Conservation (phyloP, 2,888 invertebrate species). For the Prostheceraeus crozeri region DNA sequence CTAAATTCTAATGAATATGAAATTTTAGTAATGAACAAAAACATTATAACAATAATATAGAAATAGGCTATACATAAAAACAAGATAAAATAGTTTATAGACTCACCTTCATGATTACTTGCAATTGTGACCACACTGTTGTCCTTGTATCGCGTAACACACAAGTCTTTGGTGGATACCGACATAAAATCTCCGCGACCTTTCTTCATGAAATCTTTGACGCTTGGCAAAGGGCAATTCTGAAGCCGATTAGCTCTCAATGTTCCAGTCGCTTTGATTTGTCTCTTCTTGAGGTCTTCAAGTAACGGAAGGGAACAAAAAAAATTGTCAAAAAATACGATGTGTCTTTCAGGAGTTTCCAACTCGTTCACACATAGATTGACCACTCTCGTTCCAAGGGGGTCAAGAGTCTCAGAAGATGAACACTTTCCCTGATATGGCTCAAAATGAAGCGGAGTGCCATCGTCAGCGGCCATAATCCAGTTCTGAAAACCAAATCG, state of each 20-base stretch:
- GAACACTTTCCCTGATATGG: background rate
- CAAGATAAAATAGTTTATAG: too few species aligned
- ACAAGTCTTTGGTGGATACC: background rate
- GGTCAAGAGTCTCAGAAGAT: background rate
- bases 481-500: conserved; percentile 14
- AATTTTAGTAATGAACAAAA: too few species aligned
- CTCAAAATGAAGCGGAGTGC: conserved; percentile 9
- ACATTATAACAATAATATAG: too few species aligned
- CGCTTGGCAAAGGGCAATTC: background rate
- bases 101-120: background rate
- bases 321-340: conserved; percentile 4
- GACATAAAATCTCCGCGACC: background rate
- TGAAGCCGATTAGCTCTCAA: conserved; percentile 7
- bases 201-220: conserved; percentile 13
- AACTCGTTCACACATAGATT: background rate
- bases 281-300: background rate
- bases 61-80: too few species aligned
- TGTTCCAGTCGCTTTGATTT: conserved; percentile 2
- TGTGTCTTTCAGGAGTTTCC: background rate
- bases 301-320: background rate
- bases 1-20: too few species aligned
- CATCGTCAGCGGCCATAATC: conserved; percentile 13
- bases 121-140: conserved; percentile 12
- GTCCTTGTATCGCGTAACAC: conserved; percentile 19
- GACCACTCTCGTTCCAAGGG: background rate